A percentile compares a stretch with the other conserved stretches of the same genome.
Conservation (phyloP, 2,797 vertebrate genomes). For the Acipenser ruthenus region DNA sequence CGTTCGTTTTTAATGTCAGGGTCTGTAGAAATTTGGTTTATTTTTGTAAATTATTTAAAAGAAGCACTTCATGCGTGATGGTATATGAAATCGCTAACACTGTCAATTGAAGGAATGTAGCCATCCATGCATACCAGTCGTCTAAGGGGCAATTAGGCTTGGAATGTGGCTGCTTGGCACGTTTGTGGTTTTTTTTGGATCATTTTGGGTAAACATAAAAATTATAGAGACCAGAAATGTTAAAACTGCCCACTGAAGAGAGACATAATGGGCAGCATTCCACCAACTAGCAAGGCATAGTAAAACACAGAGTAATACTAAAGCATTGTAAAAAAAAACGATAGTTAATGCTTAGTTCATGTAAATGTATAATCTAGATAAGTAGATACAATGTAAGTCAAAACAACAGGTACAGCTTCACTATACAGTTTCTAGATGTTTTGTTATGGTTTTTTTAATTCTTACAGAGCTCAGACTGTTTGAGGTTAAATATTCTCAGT, state of each 20-base stretch:
- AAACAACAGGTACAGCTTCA: no score
- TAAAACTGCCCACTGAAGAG: no score
- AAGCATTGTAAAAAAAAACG: no score
- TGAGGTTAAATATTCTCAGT: constrained; percentile 47
- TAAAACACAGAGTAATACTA: no score
- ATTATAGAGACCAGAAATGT: constrained; percentile 1
- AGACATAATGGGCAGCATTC: no score
- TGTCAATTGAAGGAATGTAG: background rate
- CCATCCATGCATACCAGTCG: constrained; percentile 18
- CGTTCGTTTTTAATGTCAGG: background rate
- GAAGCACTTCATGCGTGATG: background rate
- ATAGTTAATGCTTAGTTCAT: no score
- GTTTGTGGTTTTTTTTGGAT: constrained; percentile 8
- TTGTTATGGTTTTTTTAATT: background rate
- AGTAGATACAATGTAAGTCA: no score
- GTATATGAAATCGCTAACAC: background rate
- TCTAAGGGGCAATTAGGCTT: constrained; percentile 18
- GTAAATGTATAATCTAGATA: no score
- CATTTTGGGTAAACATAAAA: constrained; percentile 13
- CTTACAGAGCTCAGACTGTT: constrained; percentile 35
- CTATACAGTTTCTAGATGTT: no score
- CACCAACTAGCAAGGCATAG: no score
- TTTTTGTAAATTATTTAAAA: constrained; percentile 7
- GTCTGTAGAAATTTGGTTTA: background rate
- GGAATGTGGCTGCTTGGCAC: constrained; percentile 1